A percentile compares a stretch with the other conserved stretches of the same genome.
phyloP scores from a whole-genome alignment of 2,888 invertebrate genomes.

The Spodoptera exigua region DNA sequence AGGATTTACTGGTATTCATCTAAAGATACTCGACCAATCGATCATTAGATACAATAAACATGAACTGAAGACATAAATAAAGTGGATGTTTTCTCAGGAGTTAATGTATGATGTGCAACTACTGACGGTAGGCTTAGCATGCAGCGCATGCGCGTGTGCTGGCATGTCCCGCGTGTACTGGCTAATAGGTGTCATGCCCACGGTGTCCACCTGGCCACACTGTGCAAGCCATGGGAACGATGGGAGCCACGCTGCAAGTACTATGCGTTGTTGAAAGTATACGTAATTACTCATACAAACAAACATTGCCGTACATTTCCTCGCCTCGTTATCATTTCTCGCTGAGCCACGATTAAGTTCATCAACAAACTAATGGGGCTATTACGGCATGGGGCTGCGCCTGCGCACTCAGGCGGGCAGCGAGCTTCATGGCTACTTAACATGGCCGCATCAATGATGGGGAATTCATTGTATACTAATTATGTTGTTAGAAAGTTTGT shows the following conservation, averaged over 20 bases:
- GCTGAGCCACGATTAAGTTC: constrained; percentile 10
- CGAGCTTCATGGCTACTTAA: constrained; percentile 23
- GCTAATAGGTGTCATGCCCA: constrained; percentile 42
- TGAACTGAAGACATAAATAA: neutral
- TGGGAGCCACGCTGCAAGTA: neutral
- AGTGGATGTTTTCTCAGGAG: too few species aligned
- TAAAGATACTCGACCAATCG: too few species aligned
- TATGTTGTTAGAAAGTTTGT: constrained; percentile 42
- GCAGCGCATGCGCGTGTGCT: constrained; percentile 15
- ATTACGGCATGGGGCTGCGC: constrained; percentile 37
- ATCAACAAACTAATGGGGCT: constrained; percentile 30
- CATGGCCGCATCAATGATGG: constrained; percentile 25
- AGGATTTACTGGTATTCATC: too few species aligned
- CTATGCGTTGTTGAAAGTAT: too few species aligned
- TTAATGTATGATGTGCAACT: constrained; percentile 15
- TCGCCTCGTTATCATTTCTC: constrained; percentile 9
- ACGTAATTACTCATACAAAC: neutral
- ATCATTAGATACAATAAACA: too few species aligned
- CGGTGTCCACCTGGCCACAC: constrained; percentile 21
- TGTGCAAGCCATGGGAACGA: neutral
- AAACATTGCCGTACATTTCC: neutral
- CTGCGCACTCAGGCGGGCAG: constrained; percentile 40
- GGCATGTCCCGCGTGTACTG: constrained; percentile 26
- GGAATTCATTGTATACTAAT: constrained; percentile 45
- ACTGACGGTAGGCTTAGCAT: neutral